Percentiles rank a stretch among this genome's conserved stretches.
Evolutionary conservation across 2,797 vertebrate genomes (phyloP).

Genomic region (Discoglossus pictus): DNA sequence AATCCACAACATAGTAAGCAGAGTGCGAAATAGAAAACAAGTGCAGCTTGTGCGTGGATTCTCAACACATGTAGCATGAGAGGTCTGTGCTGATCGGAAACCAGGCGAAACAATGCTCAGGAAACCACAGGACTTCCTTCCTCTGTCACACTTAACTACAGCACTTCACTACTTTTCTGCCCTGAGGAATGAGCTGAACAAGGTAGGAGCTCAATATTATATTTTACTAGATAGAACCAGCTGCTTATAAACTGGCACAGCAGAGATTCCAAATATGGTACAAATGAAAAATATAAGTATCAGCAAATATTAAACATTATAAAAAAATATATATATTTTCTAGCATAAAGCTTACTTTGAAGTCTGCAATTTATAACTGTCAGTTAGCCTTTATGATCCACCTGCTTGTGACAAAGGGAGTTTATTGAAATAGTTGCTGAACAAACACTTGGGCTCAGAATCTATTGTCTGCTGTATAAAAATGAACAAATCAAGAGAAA

Average conservation of each 20-base stretch:
- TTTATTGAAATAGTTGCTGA: too few relatives aligned
- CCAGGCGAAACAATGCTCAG: constrained; percentile 26
- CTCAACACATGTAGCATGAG: background rate
- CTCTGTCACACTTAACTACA: background rate
- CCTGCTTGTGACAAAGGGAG: too few relatives aligned
- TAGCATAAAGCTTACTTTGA: background rate
- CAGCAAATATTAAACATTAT: too few relatives aligned
- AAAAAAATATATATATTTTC: constrained; percentile 22
- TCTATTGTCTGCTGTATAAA: too few relatives aligned
- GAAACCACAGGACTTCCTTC: background rate
- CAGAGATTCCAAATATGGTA: too few relatives aligned
- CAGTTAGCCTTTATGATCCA: too few relatives aligned
- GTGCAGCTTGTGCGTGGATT: constrained; percentile 10
- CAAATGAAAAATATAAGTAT: too few relatives aligned
- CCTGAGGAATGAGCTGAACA: background rate
- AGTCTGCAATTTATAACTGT: background rate
- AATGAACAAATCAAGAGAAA: too few relatives aligned
- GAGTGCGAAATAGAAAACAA: constrained; percentile 35
- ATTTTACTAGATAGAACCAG: too few relatives aligned
- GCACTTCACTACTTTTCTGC: constrained; percentile 11
- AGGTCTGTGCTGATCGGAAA: constrained; percentile 1
- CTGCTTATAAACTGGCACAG: too few relatives aligned
- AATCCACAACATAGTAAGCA: constrained; percentile 63
- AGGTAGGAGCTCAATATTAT: constrained; percentile 56
- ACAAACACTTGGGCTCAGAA: too few relatives aligned